phyloP scores from a whole-genome alignment of 2,113 vertebrate species.

The Desmodus rotundus region DNA sequence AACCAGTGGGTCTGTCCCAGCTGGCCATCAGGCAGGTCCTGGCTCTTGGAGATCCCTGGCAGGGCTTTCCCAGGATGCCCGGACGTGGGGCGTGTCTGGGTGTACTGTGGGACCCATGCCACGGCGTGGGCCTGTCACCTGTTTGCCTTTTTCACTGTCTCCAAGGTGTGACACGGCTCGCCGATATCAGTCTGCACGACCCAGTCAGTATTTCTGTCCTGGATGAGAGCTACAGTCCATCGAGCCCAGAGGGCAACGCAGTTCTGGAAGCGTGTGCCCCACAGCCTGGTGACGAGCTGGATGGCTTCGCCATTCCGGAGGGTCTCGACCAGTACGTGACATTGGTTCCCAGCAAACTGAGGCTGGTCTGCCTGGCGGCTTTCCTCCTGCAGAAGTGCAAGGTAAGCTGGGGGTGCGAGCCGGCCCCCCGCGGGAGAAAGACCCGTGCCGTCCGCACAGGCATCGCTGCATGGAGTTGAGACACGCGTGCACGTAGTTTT shows the following conservation, averaged over 20 bases:
- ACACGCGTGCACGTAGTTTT: neutral
- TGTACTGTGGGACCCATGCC: neutral
- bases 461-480: neutral
- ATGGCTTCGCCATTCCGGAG: slow-evolving; percentile 89
- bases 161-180: slow-evolving; percentile 87
- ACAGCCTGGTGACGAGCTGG: neutral
- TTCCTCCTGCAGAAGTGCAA: slow-evolving; percentile 93
- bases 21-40: accelerated
- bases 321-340: slow-evolving; percentile 87
- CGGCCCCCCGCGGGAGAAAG: neutral
- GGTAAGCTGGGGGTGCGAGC: slow-evolving; percentile 76
- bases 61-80: neutral
- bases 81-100: too few species aligned
- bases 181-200: slow-evolving; percentile 88
- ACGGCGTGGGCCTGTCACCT: accelerated
- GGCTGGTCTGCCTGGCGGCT: slow-evolving; percentile 91
- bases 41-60: accelerated
- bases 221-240: slow-evolving; percentile 65
- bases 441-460: neutral
- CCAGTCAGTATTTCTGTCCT: slow-evolving; percentile 85
- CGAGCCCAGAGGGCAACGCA: accelerated
- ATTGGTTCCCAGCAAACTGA: slow-evolving; percentile 94
- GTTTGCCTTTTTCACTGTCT: neutral
- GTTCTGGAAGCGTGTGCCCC: neutral
- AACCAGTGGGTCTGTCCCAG: accelerated